These are phyloP conservation scores for Polydrusus cervinus DNA, from an alignment of 2,888 invertebrate genomes.

Conservation along the genomic window DNA sequence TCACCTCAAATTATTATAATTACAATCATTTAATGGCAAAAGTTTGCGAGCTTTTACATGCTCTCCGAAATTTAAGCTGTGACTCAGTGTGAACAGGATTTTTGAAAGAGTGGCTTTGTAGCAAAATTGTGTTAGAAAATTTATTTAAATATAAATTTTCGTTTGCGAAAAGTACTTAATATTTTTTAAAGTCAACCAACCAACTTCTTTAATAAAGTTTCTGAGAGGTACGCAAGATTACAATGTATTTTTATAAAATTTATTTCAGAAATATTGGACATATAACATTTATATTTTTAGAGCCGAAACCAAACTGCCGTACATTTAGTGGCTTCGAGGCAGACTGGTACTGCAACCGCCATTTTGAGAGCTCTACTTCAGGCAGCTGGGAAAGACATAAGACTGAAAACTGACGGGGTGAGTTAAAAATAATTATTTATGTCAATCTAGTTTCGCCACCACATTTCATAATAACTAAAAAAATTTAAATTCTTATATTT, in stretches of 20 bases:
- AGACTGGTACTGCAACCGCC: slow-evolving; percentile 93
- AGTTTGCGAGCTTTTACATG: slow-evolving; percentile 33
- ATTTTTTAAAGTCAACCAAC: too few species aligned
- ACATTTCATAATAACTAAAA: too few species aligned
- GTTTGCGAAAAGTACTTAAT: too few species aligned
- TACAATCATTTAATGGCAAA: slow-evolving; percentile 12
- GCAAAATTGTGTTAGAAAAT: not conserved
- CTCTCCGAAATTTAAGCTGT: not conserved
- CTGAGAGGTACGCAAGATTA: not conserved
- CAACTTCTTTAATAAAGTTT: too few species aligned
- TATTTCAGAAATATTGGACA: too few species aligned
- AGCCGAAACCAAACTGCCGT: slow-evolving; percentile 94
- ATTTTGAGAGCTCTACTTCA: slow-evolving; percentile 91
- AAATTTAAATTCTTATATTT: too few species aligned
- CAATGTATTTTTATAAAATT: not conserved
- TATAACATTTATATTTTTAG: slow-evolving; percentile 74
- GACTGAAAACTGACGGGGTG: slow-evolving; percentile 91
- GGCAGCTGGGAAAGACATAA: slow-evolving; percentile 92
- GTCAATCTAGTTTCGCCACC: too few species aligned
- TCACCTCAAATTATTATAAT: slow-evolving; percentile 24
- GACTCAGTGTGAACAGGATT: slow-evolving; percentile 14
- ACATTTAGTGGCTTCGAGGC: slow-evolving; percentile 94
- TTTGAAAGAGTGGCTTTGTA: not conserved
- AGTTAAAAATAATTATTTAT: slow-evolving; percentile 67
- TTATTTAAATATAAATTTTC: not conserved